Evolutionary conservation across 2,888 invertebrate species (phyloP).

Genomic region (Drosophila mimica): DNA sequence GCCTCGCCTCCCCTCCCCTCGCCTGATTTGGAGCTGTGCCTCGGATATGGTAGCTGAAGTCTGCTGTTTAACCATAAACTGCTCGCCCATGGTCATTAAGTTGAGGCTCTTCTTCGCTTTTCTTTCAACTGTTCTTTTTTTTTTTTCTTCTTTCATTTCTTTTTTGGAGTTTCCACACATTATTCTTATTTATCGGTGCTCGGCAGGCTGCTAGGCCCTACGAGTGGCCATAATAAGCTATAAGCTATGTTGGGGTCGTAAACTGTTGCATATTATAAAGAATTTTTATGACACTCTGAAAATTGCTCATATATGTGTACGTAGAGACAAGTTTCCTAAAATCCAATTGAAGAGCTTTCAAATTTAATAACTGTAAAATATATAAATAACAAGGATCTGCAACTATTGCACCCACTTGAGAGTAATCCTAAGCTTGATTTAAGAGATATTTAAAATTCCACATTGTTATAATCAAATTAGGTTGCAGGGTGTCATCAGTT

Average conservation of each 20-base stretch:
- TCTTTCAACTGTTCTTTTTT: not conserved
- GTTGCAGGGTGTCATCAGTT: too few relatives aligned
- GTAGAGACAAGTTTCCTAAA: not conserved
- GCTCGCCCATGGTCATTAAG: constrained; percentile 73
- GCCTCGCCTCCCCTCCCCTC: constrained; percentile 44
- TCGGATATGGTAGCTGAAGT: constrained; percentile 44
- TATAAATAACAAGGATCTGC: not conserved
- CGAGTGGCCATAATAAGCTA: constrained; percentile 42
- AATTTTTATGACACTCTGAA: constrained; percentile 26
- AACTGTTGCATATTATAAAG: constrained; percentile 62
- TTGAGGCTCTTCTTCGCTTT: constrained; percentile 30
- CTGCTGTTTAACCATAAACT: constrained; percentile 73
- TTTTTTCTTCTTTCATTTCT: not conserved
- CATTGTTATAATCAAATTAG: too few relatives aligned
- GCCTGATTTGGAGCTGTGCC: constrained; percentile 43
- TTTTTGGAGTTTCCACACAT: constrained; percentile 53
- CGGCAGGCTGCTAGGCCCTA: constrained; percentile 47
- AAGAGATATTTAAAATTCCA: not conserved
- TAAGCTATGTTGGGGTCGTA: constrained; percentile 47
- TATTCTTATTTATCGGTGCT: constrained; percentile 71
- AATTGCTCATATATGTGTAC: not conserved
- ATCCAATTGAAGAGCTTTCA: constrained; percentile 2
- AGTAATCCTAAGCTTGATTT: not conserved
- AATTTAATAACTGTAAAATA: not conserved
- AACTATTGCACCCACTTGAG: not conserved